Evolutionary conservation across 2,888 invertebrate species (phyloP).

Genomic region (Meandrusa payeni): DNA sequence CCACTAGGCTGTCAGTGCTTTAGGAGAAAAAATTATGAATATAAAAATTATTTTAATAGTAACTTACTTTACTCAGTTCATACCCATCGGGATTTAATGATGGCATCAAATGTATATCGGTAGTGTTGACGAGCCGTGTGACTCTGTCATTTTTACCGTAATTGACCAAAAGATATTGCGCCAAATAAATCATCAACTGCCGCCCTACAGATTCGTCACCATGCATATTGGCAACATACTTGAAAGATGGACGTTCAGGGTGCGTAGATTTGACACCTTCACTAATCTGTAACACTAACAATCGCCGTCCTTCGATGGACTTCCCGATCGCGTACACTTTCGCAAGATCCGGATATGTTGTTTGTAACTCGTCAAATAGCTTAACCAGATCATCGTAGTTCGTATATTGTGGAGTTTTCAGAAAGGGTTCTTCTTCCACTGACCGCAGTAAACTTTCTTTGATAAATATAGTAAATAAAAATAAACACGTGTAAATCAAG

Average conservation of each 20-base stretch:
- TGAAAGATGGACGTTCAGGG: conserved; percentile 91
- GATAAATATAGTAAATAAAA: conserved; percentile 57
- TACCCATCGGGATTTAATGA: conserved; percentile 99
- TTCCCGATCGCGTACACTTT: conserved; percentile 90
- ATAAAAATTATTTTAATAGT: no score
- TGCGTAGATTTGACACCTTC: conserved; percentile 81
- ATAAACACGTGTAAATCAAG: conserved; percentile 34
- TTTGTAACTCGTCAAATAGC: conserved; percentile 82
- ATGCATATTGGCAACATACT: conserved; percentile 98
- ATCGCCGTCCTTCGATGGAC: conserved; percentile 89
- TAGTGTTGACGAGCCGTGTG: conserved; percentile 89
- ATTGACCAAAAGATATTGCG: conserved; percentile 90
- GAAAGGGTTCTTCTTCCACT: conserved; percentile 76
- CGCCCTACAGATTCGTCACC: conserved; percentile 96
- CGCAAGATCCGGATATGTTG: conserved; percentile 85
- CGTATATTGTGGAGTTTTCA: conserved; percentile 82
- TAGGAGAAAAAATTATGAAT: no score
- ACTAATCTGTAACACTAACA: conserved; percentile 91
- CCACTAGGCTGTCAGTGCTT: no score
- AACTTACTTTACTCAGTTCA: conserved; percentile 87
- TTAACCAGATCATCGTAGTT: conserved; percentile 86
- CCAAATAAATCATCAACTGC: conserved; percentile 90
- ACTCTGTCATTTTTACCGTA: conserved; percentile 86
- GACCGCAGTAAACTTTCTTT: conserved; percentile 54
- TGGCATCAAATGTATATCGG: conserved; percentile 97